These are phyloP conservation scores for Leptinotarsa defecta DNA, from an alignment of 1,140 invertebrate genomes.

Conservation along the genomic window DNA sequence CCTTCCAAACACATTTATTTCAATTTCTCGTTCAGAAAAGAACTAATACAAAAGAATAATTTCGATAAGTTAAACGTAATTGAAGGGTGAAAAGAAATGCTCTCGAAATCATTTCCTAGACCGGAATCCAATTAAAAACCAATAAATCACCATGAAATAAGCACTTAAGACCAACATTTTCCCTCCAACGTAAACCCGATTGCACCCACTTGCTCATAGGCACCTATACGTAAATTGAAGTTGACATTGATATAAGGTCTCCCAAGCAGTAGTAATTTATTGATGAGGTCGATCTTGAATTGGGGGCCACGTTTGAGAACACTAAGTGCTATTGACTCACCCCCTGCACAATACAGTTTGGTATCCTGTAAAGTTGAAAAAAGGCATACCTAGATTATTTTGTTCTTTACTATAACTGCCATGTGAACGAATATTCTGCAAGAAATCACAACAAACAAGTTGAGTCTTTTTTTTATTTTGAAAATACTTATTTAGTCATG, in stretches of 20 bases:
- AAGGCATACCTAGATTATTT: neutral
- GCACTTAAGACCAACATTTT: slow-evolving; percentile 28
- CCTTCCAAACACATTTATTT: no score
- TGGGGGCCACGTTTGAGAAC: neutral
- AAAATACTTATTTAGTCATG: no score
- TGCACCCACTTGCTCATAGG: slow-evolving; percentile 14
- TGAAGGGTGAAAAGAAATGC: neutral
- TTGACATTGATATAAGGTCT: slow-evolving; percentile 32
- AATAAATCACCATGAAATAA: slow-evolving; percentile 38
- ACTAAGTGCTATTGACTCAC: slow-evolving; percentile 8
- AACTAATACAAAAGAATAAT: neutral
- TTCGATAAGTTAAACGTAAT: neutral
- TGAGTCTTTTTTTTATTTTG: no score
- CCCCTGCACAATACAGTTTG: neutral
- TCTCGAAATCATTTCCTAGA: slow-evolving; percentile 8
- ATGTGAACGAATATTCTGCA: no score
- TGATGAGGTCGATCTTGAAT: slow-evolving; percentile 22
- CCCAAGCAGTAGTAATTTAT: slow-evolving; percentile 21
- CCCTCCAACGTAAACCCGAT: slow-evolving; percentile 23
- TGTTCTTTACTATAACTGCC: no score
- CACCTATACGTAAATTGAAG: slow-evolving; percentile 32
- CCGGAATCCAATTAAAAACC: slow-evolving; percentile 38
- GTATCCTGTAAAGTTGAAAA: neutral
- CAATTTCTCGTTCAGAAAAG: no score
- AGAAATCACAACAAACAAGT: no score